These are phyloP conservation scores for Ariolimax columbianus DNA, from an alignment of 2,888 invertebrate species.

Conservation along the genomic window DNA sequence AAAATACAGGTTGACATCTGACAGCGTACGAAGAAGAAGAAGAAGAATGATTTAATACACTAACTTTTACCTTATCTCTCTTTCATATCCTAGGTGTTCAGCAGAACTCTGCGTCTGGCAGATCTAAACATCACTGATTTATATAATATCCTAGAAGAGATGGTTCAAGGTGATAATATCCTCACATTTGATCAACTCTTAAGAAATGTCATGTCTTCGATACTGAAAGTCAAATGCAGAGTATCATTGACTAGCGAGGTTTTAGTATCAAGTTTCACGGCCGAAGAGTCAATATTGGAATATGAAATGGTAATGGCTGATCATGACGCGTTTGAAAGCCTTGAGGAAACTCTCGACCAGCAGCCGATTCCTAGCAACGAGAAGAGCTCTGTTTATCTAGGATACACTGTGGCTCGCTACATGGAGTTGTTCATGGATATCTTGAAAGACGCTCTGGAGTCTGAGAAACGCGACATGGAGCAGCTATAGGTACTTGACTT, in stretches of 20 bases:
- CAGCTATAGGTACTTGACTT: slow-evolving; percentile 7
- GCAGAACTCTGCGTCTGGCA: neutral
- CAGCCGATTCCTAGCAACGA: neutral
- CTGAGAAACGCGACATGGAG: neutral
- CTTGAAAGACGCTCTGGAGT: slow-evolving; percentile 1
- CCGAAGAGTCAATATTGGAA: slow-evolving; percentile 1
- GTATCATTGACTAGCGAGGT: neutral
- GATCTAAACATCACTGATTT: neutral
- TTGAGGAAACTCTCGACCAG: neutral
- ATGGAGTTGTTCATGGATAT: neutral
- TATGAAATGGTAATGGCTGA: neutral
- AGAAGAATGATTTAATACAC: no score
- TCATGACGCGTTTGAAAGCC: neutral
- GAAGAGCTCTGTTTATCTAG: neutral
- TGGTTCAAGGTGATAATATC: neutral
- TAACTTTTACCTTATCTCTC: neutral
- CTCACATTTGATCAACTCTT: neutral
- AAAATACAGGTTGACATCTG: no score
- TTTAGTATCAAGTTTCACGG: neutral
- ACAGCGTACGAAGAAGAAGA: no score
- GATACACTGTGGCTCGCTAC: slow-evolving; percentile 1
- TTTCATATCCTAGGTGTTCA: slow-evolving; percentile 13
- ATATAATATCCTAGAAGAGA: slow-evolving; percentile 1
- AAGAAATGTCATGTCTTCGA: slow-evolving; percentile 5
- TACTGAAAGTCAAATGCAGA: slow-evolving; percentile 6